Conservation (phyloP, 2,888 invertebrate genomes). For the Smittia aterrima region DNA sequence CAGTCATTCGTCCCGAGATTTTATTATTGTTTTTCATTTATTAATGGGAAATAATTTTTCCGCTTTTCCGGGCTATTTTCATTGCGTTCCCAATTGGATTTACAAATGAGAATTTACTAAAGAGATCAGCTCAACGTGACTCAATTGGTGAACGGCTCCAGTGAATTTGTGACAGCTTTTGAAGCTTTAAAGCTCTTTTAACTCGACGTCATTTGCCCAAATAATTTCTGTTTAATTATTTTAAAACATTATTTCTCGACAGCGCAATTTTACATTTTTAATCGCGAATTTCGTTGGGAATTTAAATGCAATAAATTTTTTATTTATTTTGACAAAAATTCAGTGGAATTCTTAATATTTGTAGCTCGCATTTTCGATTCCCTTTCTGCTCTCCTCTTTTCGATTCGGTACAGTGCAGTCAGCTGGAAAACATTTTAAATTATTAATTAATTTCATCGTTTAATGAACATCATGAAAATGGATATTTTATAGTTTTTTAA, state of each 20-base stretch:
- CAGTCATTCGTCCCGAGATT: not conserved
- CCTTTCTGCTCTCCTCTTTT: not conserved
- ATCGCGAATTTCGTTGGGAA: not conserved
- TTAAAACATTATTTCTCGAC: not conserved
- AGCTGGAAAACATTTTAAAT: slow-evolving; percentile 30
- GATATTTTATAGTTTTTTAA: slow-evolving; percentile 40
- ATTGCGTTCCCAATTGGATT: not conserved
- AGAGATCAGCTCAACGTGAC: no score
- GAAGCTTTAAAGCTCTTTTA: no score
- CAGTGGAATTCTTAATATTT: not conserved
- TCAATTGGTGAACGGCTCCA: no score
- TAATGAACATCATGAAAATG: slow-evolving; percentile 40
- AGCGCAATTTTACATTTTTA: slow-evolving; percentile 16
- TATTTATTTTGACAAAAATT: not conserved
- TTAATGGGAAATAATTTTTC: not conserved
- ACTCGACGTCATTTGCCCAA: not conserved
- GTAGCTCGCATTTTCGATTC: not conserved
- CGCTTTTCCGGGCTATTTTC: not conserved
- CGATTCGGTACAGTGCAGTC: not conserved
- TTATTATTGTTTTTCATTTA: slow-evolving; percentile 13
- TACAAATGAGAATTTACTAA: not conserved
- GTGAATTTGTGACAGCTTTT: no score
- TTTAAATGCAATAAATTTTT: not conserved
- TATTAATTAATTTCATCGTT: slow-evolving; percentile 39
- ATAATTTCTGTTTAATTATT: slow-evolving; percentile 31